These are phyloP conservation scores for Syrrhaptes paradoxus DNA, from an alignment of 2,113 vertebrate genomes.

Conservation along the genomic window DNA sequence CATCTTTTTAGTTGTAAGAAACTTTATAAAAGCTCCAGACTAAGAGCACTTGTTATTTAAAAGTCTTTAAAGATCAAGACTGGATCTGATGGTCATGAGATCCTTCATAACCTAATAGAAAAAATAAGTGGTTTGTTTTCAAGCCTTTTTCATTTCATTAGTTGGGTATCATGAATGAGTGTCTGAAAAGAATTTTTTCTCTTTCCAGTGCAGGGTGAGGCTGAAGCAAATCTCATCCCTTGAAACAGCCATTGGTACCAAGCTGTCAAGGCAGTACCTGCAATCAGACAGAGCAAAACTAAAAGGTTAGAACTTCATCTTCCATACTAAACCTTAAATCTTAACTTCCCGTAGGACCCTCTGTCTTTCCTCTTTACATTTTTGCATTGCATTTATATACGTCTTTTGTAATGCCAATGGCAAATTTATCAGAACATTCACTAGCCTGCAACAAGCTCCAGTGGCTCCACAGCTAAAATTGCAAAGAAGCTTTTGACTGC, in stretches of 20 bases:
- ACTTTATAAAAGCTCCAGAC: neutral
- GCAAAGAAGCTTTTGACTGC: neutral
- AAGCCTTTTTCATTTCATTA: slow-evolving; percentile 40
- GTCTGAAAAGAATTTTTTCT: slow-evolving; percentile 46
- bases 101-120: neutral
- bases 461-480: neutral
- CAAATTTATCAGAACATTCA: neutral
- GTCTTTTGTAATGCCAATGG: neutral
- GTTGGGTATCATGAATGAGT: neutral
- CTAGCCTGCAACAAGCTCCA: neutral
- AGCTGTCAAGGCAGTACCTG: neutral
- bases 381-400: neutral
- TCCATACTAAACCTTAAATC: neutral
- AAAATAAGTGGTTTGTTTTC: slow-evolving; percentile 28
- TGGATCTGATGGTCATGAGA: slow-evolving; percentile 9
- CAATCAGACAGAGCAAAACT: neutral
- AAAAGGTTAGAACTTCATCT: neutral
- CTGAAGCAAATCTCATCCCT: slow-evolving; percentile 28
- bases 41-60: slow-evolving; percentile 26
- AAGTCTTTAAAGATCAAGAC: neutral
- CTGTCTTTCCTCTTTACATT: neutral
- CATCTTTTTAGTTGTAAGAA: neutral
- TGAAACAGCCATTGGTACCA: slow-evolving; percentile 28
- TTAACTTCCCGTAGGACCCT: neutral
- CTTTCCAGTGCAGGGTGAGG: slow-evolving; percentile 9